A percentile compares a stretch with the other conserved stretches of the same genome.
These are phyloP conservation scores for Ovibos moschatus DNA, from an alignment of 2,113 vertebrate species.

Conservation along the genomic window DNA sequence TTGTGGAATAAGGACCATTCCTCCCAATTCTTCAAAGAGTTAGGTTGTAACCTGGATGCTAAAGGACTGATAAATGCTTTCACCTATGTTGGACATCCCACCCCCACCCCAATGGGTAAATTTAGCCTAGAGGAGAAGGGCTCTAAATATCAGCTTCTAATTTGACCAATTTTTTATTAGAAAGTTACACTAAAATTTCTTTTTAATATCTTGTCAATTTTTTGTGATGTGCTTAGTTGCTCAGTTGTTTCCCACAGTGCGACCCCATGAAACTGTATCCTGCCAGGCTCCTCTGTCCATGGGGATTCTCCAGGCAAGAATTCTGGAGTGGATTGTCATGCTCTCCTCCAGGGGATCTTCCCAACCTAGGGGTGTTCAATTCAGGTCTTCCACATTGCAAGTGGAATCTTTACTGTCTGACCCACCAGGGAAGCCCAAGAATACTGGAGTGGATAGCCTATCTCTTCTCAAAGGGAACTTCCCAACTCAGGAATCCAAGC, in stretches of 20 bases:
- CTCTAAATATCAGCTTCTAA: not conserved
- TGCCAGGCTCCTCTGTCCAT: not conserved
- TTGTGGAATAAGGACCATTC: not conserved
- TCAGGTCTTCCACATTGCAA: not conserved
- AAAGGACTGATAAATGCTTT: not conserved
- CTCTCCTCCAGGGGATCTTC: not conserved
- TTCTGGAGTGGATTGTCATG: not conserved
- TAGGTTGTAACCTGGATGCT: not conserved
- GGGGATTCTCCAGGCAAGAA: not conserved
- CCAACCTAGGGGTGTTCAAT: not conserved
- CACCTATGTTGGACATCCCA: not conserved
- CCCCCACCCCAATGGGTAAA: not conserved
- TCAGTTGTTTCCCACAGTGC: not conserved
- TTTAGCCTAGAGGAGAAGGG: not conserved
- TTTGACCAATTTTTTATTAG: not conserved
- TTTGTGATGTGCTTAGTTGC: rapidly evolving
- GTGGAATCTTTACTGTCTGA: not conserved
- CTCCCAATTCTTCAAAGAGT: not conserved
- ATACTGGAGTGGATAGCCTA: not conserved
- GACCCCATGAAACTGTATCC: not conserved
- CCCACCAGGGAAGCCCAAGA: not conserved
- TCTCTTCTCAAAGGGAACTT: not conserved
- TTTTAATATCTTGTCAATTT: not conserved
- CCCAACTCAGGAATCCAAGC: not conserved
- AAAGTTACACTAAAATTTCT: not conserved